phyloP scores from a whole-genome alignment of 2,113 vertebrate species.

The Anseranas semipalmata region DNA sequence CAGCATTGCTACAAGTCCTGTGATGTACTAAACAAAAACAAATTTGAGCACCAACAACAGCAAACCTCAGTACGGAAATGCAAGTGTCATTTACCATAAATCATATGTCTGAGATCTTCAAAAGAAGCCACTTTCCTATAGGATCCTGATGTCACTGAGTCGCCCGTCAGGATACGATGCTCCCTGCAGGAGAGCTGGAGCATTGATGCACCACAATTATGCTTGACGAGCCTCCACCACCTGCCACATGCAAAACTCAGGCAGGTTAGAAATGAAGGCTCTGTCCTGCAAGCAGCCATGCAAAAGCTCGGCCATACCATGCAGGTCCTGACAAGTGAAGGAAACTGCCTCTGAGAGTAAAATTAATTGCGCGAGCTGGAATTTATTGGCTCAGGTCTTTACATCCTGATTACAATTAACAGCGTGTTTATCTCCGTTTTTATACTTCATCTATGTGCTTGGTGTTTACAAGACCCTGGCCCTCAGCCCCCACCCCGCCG shows the following conservation, averaged over 20 bases:
- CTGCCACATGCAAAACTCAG: not conserved
- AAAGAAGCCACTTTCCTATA: not conserved
- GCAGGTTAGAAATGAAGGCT: not conserved
- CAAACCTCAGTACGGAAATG: not conserved
- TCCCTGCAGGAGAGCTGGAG: not conserved
- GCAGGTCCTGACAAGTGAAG: not conserved
- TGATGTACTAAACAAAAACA: slow-evolving; percentile 18
- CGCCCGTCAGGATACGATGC: not conserved
- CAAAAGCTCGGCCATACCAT: not conserved
- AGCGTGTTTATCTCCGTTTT: not conserved
- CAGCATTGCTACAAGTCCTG: not conserved
- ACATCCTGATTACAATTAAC: not conserved
- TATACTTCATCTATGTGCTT: not conserved
- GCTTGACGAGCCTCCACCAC: not conserved
- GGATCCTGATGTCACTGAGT: not conserved
- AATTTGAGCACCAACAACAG: not conserved
- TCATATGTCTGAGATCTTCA: not conserved
- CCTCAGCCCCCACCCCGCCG: not conserved
- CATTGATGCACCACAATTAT: not conserved
- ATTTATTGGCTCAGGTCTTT: not conserved
- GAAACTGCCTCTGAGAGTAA: not conserved
- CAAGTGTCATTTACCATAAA: slow-evolving; percentile 35
- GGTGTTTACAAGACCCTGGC: not conserved
- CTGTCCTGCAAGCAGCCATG: not conserved
- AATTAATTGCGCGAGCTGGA: not conserved